phyloP scores from a whole-genome alignment of 1,140 invertebrate species.

The Drosophila eugracilis region DNA sequence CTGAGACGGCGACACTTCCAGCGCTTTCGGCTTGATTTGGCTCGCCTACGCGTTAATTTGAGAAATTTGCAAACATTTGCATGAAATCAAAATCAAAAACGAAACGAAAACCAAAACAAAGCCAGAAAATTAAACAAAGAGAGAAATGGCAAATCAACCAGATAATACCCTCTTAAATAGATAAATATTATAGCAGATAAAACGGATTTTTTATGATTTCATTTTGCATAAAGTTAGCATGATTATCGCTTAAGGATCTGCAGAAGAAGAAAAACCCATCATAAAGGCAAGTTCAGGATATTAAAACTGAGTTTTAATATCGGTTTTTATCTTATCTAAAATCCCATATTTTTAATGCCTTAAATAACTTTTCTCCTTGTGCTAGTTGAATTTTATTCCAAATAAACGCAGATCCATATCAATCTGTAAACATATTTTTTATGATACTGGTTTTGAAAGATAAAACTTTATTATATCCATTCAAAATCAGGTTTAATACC shows the following conservation, averaged over 20 bases:
- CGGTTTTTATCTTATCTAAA: too few relatives aligned
- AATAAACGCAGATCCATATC: not conserved
- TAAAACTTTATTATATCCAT: not conserved
- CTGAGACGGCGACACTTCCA: conserved; percentile 62
- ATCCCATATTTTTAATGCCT: not conserved
- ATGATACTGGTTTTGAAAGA: not conserved
- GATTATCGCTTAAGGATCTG: not conserved
- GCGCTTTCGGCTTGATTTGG: conserved; percentile 49
- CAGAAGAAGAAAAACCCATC: not conserved
- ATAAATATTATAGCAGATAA: not conserved
- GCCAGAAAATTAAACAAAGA: conserved; percentile 31
- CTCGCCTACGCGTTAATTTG: conserved; percentile 76
- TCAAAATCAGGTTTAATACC: conserved; percentile 1
- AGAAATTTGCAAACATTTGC: conserved; percentile 79
- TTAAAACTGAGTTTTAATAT: too few relatives aligned
- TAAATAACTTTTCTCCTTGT: not conserved
- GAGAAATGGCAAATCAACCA: conserved; percentile 16
- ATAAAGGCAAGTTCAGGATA: too few relatives aligned
- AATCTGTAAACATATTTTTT: not conserved
- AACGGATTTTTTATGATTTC: not conserved
- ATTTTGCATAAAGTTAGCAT: not conserved
- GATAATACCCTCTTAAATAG: conserved; percentile 19
- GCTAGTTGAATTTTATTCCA: not conserved
- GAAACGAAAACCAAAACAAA: conserved; percentile 49
- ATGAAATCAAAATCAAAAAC: conserved; percentile 55